A percentile compares a stretch with the other conserved stretches of the same genome.
Conservation (phyloP, 2,888 invertebrate species). For the Drosophila multiciliata region DNA sequence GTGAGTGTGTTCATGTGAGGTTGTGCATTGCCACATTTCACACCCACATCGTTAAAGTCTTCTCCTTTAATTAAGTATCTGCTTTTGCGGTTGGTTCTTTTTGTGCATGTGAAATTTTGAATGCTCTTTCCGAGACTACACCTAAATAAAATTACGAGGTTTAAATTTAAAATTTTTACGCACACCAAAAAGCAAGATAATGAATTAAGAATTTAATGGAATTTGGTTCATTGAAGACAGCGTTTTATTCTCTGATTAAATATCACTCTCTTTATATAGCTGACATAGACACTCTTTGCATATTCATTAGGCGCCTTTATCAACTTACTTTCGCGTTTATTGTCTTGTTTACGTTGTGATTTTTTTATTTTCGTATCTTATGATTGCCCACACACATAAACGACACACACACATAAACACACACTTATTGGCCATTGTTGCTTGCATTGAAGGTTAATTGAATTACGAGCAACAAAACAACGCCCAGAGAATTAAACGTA, state of each 20-base stretch:
- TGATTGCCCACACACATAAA: not conserved
- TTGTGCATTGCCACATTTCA: not conserved
- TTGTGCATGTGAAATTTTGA: not conserved
- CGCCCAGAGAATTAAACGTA: conserved; percentile 41
- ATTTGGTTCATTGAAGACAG: not conserved
- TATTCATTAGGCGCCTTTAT: not conserved
- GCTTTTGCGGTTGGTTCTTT: not conserved
- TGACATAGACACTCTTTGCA: not conserved
- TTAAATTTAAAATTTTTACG: not conserved
- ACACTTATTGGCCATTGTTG: conserved; percentile 39
- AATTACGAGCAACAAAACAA: conserved; percentile 56
- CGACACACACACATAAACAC: not conserved
- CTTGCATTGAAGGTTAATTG: conserved; percentile 71
- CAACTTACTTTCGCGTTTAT: conserved; percentile 21
- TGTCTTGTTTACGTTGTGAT: conserved; percentile 53
- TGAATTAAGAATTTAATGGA: not conserved
- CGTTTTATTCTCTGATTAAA: not conserved
- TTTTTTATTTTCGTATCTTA: conserved; percentile 20
- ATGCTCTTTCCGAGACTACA: not conserved
- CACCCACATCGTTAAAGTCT: conserved; percentile 2
- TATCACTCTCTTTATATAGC: not conserved
- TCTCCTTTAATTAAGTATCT: not conserved
- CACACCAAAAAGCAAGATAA: not conserved
- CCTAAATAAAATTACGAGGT: not conserved
- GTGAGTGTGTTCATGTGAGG: not conserved